phyloP scores from a whole-genome alignment of 2,888 invertebrate species.

The Cosmopolites sordidus region DNA sequence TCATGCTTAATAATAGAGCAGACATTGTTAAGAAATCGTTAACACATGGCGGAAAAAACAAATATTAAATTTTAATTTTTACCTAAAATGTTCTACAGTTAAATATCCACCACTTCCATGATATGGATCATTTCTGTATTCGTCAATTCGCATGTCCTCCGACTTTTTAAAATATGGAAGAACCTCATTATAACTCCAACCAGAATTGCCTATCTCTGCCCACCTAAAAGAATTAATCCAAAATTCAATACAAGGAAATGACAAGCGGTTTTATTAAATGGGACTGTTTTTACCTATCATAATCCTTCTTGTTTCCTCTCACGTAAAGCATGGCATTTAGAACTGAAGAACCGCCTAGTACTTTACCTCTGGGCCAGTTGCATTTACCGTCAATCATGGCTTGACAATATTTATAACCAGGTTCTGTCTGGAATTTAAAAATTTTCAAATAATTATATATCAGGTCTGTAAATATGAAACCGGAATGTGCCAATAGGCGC shows the following conservation, averaged over 20 bases:
- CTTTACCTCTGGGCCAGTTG: conserved; percentile 76
- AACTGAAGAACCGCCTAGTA: conserved; percentile 75
- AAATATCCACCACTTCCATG: conserved; percentile 71
- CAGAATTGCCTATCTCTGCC: conserved; percentile 67
- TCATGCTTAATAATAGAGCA: too few relatives aligned
- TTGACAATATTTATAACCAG: conserved; percentile 63
- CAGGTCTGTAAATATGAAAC: too few relatives aligned
- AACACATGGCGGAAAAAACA: too few relatives aligned
- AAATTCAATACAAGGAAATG: not conserved
- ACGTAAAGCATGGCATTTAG: conserved; percentile 88
- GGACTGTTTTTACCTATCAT: conserved; percentile 54
- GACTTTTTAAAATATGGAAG: conserved; percentile 75
- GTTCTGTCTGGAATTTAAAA: conserved; percentile 54
- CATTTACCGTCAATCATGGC: conserved; percentile 62
- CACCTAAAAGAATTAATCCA: too few relatives aligned
- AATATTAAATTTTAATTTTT: too few relatives aligned
- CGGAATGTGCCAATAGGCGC: too few relatives aligned
- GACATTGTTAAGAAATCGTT: too few relatives aligned
- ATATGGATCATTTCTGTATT: conserved; percentile 56
- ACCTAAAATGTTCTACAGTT: conserved; percentile 67
- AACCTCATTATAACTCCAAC: conserved; percentile 75
- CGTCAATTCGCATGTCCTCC: conserved; percentile 70
- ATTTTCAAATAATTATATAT: too few relatives aligned
- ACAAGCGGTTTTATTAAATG: not conserved
- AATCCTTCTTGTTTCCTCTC: conserved; percentile 78